Evolutionary conservation across 1,140 invertebrate species (phyloP).

Genomic region (Trigoniulus corallinus): DNA sequence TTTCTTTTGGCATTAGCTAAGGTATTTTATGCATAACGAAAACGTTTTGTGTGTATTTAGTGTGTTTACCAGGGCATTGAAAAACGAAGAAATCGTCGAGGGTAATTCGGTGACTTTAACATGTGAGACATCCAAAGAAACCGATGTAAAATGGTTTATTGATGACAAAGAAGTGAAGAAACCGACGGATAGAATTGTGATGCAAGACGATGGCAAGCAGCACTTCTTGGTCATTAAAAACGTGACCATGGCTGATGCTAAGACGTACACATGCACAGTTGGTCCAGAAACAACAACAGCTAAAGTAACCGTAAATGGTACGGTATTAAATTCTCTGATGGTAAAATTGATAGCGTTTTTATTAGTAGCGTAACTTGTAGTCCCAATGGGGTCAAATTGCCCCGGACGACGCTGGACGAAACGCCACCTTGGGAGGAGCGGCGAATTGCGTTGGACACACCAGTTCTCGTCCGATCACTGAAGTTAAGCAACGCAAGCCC

Average conservation of each 20-base stretch:
- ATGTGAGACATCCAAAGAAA: slow-evolving; percentile 69
- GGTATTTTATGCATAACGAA: not conserved
- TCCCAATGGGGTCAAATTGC: too few relatives aligned
- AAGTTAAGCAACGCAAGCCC: too few relatives aligned
- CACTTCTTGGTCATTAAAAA: slow-evolving; percentile 40
- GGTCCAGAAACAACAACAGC: slow-evolving; percentile 67
- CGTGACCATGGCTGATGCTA: slow-evolving; percentile 43
- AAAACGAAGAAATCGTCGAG: slow-evolving; percentile 50
- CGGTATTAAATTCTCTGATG: not conserved
- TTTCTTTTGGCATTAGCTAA: not conserved
- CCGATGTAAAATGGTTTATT: slow-evolving; percentile 69
- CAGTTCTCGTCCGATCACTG: too few relatives aligned
- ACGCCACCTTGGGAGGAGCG: too few relatives aligned
- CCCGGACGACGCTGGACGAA: too few relatives aligned
- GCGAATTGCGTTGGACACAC: too few relatives aligned
- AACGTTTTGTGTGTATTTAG: too few relatives aligned
- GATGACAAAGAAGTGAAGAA: slow-evolving; percentile 60
- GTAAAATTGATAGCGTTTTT: too few relatives aligned
- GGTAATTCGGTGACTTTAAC: slow-evolving; percentile 51
- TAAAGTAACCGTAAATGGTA: slow-evolving; percentile 60
- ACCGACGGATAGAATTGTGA: slow-evolving; percentile 69
- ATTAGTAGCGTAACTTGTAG: too few relatives aligned
- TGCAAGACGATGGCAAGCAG: slow-evolving; percentile 61
- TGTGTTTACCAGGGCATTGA: slow-evolving; percentile 52
- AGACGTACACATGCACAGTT: slow-evolving; percentile 66